Base-by-base conservation (phyloP, 1,140 invertebrate species). In the Drosophila kurseongensis region DNA sequence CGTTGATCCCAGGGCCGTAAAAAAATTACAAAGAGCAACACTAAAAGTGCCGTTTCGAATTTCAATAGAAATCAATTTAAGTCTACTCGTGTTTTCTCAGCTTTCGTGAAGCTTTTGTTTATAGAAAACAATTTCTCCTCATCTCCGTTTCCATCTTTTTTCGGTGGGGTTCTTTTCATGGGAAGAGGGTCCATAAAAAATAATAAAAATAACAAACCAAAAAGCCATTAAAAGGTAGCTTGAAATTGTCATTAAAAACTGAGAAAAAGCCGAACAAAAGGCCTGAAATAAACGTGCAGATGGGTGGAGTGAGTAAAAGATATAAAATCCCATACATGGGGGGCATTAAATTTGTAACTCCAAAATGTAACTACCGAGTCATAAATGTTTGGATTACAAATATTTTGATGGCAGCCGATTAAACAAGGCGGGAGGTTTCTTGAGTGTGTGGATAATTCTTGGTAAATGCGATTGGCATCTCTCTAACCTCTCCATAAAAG, bases 21-120 rank as follows among this genome's bases (percentile, higher is more conserved):
- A 63, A 47, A 52, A 62, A 56, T 75, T 61, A 63, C 71, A 51
- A 73, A 60, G 40, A 23, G 50, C 55, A 47, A 35, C 59, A 75
- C 75, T 71, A 69, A 86, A 89, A 89, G 76, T 88, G 80, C 83
- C 83, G 83, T 88, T 89, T 89, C 72, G 77, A 77, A 89, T 88
- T 88, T 88, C 83, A 83, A 89, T 88, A 89, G 83, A 88, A 88
- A 89, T 88, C 83, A 88, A 88, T 88, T 89, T 63, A 80, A 84
- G 63, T 66, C 78, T 47, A 65, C 67, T 75, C 63, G 59, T 79
- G 75, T 83, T 79, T 66, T 65, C 59, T 59, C 42, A 59, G 48
- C 50, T 60, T 68, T 68, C 57, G 32, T 40, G 13, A 51, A 79
- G 74, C 81, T 86, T 88, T 76, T 88, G 71, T 83, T 74, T 88